These are phyloP conservation scores for Vollenhovia emeryi DNA, from an alignment of 1,140 invertebrate species.

Conservation along the genomic window DNA sequence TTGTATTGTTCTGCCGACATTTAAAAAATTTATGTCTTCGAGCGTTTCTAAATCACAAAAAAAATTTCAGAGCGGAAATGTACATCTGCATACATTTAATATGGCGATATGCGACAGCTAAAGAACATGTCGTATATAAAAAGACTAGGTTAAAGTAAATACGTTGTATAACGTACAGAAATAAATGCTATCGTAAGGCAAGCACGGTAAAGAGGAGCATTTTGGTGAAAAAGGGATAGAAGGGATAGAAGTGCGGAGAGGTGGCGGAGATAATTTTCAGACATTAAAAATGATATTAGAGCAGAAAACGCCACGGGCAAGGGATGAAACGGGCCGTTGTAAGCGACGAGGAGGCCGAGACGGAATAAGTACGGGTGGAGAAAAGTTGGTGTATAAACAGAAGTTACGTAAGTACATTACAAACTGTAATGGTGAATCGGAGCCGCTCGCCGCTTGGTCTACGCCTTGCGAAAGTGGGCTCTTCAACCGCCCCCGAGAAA, in stretches of 20 bases:
- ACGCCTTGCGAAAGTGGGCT: conserved; percentile 74
- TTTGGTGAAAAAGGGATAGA: conserved; percentile 31
- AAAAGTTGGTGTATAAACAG: conserved; percentile 86
- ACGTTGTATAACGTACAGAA: not conserved
- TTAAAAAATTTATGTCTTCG: not conserved
- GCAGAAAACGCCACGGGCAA: conserved; percentile 79
- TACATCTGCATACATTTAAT: not conserved
- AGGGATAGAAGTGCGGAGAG: conserved; percentile 16
- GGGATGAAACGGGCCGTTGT: conserved; percentile 76
- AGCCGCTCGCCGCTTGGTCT: conserved; percentile 74
- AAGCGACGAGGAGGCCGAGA: conserved; percentile 41
- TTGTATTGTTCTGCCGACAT: not conserved
- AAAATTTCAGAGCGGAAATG: not conserved
- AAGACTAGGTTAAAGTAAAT: not conserved
- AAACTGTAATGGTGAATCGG: conserved; percentile 84
- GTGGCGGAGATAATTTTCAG: conserved; percentile 82
- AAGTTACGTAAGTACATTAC: conserved; percentile 86
- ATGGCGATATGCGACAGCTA: too few species aligned
- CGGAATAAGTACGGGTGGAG: conserved; percentile 61
- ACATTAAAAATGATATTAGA: conserved; percentile 84
- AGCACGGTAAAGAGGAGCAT: conserved; percentile 14
- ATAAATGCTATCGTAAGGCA: not conserved
- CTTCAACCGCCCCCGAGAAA: conserved; percentile 72
- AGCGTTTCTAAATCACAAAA: not conserved
- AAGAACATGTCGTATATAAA: not conserved